Base-by-base conservation (phyloP, 2,888 invertebrate genomes). In the Folsomia candida region DNA sequence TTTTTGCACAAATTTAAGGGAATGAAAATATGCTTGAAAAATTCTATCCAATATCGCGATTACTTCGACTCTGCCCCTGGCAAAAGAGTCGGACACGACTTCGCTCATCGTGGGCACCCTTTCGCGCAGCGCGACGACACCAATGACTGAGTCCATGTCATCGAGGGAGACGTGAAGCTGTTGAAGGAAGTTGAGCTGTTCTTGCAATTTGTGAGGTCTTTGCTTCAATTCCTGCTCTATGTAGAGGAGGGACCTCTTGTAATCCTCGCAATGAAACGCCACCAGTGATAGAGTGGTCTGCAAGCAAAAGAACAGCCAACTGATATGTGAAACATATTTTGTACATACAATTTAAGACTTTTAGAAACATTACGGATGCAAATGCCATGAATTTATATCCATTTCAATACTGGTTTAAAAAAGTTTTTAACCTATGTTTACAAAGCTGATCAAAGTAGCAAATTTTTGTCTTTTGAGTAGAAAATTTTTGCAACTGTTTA, bases 121-220 rank as follows among this genome's bases (percentile, higher is more conserved):
- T 69, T 89, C 87, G 81, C 93, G 89, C 76, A 92, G 87, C 18
- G 91, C 90, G n/a, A 83, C 82, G 65, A 88, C 85, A 82, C 91
- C 96, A 76, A 91, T 89, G 0, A 97, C 91, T 11, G 93, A 92
- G 83, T 97, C 97, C 0, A 94, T 89, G 82, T 97, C 96, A 82
- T 94, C 91, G 74, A 97, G 83, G 72, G 91, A 87, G 0, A 92
- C 91, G 82, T 96, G 96, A 79, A 97, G 89, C 85, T 93, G 90
- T 86, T 88, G 81, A 3, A 74, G 37, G 28, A 72, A 71, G 14
- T 69, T 71, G 4, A 76, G 57, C 58, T 69, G 72, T 2, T 28
- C 51, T 26, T 69, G 69, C 0, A 71, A 18, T 14, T 64, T 63
- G 22, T 64, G 60, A 11, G 74, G 65, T 28, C 59, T 61, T n/a